Evolutionary conservation across 1,140 invertebrate genomes (phyloP), one percentile per base, ranked within the genome.

Genomic region (Calliphora vicina): DNA sequence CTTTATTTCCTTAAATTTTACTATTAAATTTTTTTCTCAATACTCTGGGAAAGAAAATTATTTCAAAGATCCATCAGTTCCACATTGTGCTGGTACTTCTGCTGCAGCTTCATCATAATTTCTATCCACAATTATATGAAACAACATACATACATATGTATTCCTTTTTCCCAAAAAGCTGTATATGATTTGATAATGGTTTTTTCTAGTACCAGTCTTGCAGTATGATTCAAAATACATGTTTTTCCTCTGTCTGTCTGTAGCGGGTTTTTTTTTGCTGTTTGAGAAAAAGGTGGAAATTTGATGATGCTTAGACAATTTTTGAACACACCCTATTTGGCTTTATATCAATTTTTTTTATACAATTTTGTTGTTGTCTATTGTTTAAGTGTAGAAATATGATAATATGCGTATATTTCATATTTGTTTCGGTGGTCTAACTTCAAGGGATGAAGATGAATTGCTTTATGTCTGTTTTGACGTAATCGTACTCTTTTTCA

Each of bases 401-500:
- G 74, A 78, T 78, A 78, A 78, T 78, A 78, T 45, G 74, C 74
- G 74, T 78, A 43, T 43, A 43, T 78, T 78, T 78, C 74, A 78
- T 78, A 78, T 78, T 78, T 78, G 74, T 78, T 78, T 25, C 74
- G 74, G 74, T 78, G 74, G 74, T 78, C 74, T 20, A 26, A 35
- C 15, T 12, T 20, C 27, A 81, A 42, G 80, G 80, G 80, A 81
- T 81, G 80, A 81, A 81, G 80, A 81, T 81, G 80, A 81, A 81
- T 81, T 81, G 80, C 50, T 26, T 81, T 67, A 67, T 81, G 80
- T 81, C 80, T 81, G 61, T 81, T 81, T 81, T 81, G 80, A 81
- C 80, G 80, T 81, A 81, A 81, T 57, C 50, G 27, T 81, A 71
- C 80, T 45, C 74, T 43, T 78, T 25, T 78, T 42, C 35, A 76